Conservation (phyloP, 1,140 invertebrate species). For the Asbolus verrucosus region DNA sequence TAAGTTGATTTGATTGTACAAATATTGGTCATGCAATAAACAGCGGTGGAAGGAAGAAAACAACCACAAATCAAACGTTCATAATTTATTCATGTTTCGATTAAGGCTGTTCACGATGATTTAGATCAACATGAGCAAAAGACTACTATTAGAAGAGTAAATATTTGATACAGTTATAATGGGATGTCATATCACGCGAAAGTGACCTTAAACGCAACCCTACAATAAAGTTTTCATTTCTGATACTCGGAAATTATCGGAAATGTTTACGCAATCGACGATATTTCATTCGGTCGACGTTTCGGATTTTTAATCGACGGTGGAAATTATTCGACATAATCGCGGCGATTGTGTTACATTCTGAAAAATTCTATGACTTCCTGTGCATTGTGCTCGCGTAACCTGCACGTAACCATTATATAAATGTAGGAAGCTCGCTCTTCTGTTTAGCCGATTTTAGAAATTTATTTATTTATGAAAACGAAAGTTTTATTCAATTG, state of each 20-base stretch:
- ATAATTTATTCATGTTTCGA: constrained; percentile 64
- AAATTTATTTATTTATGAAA: constrained; percentile 50
- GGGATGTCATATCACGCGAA: constrained; percentile 63
- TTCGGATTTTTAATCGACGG: neutral
- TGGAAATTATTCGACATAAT: constrained; percentile 19
- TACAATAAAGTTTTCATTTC: constrained; percentile 42
- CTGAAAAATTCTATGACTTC: constrained; percentile 49
- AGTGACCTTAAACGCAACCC: constrained; percentile 61
- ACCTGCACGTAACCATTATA: constrained; percentile 45
- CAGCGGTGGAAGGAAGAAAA: constrained; percentile 34
- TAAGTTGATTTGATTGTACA: constrained; percentile 34
- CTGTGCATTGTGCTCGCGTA: constrained; percentile 48
- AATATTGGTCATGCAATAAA: constrained; percentile 25
- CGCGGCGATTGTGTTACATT: constrained; percentile 46
- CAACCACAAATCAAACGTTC: constrained; percentile 60
- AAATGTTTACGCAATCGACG: constrained; percentile 24
- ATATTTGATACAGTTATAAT: constrained; percentile 63
- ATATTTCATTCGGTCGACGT: constrained; percentile 27
- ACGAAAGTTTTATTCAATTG: constrained; percentile 44
- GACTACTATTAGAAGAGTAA: constrained; percentile 62
- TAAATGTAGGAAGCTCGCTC: constrained; percentile 49
- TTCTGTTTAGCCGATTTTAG: constrained; percentile 45
- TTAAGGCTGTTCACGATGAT: constrained; percentile 63
- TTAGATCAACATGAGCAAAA: constrained; percentile 64
- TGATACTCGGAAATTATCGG: constrained; percentile 19